Evolutionary conservation across 1,140 invertebrate genomes (phyloP).

Genomic region (Melanaphis sacchari): DNA sequence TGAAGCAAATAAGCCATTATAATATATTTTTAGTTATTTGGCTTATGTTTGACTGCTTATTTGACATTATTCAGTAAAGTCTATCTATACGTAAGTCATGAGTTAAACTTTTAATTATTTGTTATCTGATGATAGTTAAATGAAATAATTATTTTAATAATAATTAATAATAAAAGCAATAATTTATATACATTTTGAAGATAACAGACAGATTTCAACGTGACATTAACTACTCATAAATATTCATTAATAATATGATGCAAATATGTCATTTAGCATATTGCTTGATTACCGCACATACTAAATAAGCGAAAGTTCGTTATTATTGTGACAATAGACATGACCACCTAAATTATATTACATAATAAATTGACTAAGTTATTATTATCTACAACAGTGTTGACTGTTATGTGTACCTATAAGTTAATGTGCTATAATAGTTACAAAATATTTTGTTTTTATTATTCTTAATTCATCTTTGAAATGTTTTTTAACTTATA

Average conservation of each 20-base stretch:
- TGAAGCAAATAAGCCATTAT: background rate
- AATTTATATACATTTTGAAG: background rate
- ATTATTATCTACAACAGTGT: background rate
- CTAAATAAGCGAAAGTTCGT: conserved; percentile 21
- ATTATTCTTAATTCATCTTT: background rate
- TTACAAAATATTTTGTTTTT: background rate
- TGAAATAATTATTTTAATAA: background rate
- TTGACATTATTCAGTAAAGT: background rate
- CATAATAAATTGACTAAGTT: background rate
- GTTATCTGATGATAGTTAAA: background rate
- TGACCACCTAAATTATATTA: background rate
- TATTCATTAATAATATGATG: background rate
- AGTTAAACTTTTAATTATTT: background rate
- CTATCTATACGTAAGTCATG: background rate
- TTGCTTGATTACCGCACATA: background rate
- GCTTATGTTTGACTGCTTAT: no score
- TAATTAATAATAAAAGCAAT: background rate
- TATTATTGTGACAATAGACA: background rate
- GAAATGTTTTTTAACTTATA: background rate
- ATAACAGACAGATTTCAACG: background rate
- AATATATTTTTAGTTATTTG: background rate
- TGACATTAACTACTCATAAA: background rate
- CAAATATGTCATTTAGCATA: background rate
- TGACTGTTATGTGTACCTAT: background rate
- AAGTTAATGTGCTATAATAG: background rate